A percentile compares a stretch with the other conserved stretches of the same genome.
Evolutionary conservation across 2,888 invertebrate genomes (phyloP).

Genomic region (Zootermopsis nevadensis): DNA sequence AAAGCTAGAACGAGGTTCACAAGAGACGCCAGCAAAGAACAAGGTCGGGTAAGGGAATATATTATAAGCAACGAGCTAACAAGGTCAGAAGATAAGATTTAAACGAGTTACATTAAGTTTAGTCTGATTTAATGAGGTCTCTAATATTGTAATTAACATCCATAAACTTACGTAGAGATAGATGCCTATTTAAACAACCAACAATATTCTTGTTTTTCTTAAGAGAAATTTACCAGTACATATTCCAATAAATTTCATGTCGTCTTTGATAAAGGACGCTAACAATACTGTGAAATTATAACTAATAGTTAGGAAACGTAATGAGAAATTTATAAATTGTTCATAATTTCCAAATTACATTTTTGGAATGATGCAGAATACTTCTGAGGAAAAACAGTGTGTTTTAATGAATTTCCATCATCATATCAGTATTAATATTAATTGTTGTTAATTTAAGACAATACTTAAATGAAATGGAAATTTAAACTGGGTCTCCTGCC

Average conservation of each 20-base stretch:
- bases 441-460: too few relatives aligned
- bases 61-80: slow-evolving; percentile 16
- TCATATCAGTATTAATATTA: too few relatives aligned
- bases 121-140: slow-evolving; percentile 34
- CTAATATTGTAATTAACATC: slow-evolving; percentile 47
- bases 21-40: background rate
- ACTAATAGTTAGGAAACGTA: too few relatives aligned
- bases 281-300: too few relatives aligned
- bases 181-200: background rate
- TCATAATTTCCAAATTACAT: too few relatives aligned
- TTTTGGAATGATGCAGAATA: too few relatives aligned
- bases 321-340: too few relatives aligned
- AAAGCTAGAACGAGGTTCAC: background rate
- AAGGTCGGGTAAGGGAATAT: slow-evolving; percentile 16
- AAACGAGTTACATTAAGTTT: slow-evolving; percentile 9
- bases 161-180: slow-evolving; percentile 18
- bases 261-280: background rate
- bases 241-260: background rate
- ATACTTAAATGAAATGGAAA: too few relatives aligned
- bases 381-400: too few relatives aligned
- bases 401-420: too few relatives aligned
- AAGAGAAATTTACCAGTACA: background rate
- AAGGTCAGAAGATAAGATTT: slow-evolving; percentile 42
- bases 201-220: background rate
- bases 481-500: too few relatives aligned